Base-by-base conservation (phyloP, 2,113 vertebrate species). In the Sporophila hypoxantha region DNA sequence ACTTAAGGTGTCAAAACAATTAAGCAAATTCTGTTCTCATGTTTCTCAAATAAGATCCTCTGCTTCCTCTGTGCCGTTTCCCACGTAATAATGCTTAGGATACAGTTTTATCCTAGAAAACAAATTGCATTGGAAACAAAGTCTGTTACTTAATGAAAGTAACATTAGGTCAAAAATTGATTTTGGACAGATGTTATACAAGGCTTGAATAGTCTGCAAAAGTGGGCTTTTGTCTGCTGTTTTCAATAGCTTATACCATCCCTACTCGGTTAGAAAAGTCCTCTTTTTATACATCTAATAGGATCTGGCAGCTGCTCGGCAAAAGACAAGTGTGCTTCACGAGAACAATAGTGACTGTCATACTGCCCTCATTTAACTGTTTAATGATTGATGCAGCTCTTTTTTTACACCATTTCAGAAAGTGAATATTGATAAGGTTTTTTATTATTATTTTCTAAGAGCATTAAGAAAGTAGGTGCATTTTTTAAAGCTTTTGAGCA, bases 231-330 rank as follows among this genome's bases (percentile, higher is more conserved):
- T 95, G 96, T 96, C 94, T 94, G 92, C 77, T 53, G 76, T 85
- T 93, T 94, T 95, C 93, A 94, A 95, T 94, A 83, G 94, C 47
- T n/a, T 90, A 87, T 89, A 92, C 83, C 92, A 78, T 92, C 71
- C 76, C 92, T 93, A 52, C 93, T 92, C 69, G 14, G 37, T 74
- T 93, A 81, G 82, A 84, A 92, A 94, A 94, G 82, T 93, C 93
- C 93, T 78, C 86, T 91, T 87, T 93, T 92, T 91, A 71, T 85
- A 93, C 87, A 82, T 96, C 90, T 96, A 95, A 92, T 94, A 93
- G 94, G 94, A 94, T 90, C 91, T 94, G 90, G 95, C 95, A 96
- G 97, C 95, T 97, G 97, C 91, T 91, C 90, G 64, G 93, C 87
- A 95, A 95, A 96, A 92, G 93, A 93, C 95, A 92, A 87, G 87